phyloP scores from a whole-genome alignment of 64 coral and sea anemone species.

The Pocillopora verrucosa region DNA sequence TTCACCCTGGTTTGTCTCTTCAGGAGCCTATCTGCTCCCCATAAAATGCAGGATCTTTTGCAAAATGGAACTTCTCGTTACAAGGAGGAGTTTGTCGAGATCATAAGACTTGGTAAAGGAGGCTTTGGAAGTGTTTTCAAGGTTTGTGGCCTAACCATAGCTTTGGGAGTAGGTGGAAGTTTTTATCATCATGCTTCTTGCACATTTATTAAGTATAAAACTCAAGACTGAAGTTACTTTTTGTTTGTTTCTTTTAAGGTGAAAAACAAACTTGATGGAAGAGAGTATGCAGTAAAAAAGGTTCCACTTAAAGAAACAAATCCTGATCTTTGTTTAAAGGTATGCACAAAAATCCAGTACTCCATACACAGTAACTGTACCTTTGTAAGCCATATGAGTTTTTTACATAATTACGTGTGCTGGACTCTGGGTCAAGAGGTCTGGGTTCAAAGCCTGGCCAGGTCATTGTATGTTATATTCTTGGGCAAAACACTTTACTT shows the following conservation, averaged over 20 bases:
- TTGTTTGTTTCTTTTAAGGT: constrained; percentile 33
- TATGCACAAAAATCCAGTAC: not conserved
- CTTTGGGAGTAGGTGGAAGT: not conserved
- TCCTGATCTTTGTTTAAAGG: constrained; percentile 90
- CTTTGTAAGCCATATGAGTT: too few species aligned
- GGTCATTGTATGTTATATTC: too few species aligned
- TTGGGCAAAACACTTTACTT: too few species aligned
- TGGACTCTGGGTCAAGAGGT: too few species aligned
- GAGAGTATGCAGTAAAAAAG: constrained; percentile 97
- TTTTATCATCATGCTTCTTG: not conserved
- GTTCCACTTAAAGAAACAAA: constrained; percentile 87
- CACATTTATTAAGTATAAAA: not conserved
- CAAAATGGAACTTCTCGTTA: constrained; percentile 83
- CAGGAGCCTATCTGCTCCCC: constrained; percentile 41
- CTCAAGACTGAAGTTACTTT: not conserved
- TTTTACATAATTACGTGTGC: too few species aligned
- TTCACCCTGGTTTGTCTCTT: not conserved
- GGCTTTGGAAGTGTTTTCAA: constrained; percentile 98
- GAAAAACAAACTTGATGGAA: constrained; percentile 88
- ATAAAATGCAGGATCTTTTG: constrained; percentile 62
- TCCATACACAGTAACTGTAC: too few species aligned
- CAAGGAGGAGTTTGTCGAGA: constrained; percentile 94
- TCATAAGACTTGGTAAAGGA: constrained; percentile 86
- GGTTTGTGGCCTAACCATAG: constrained; percentile 21
- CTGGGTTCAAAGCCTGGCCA: too few species aligned